Percentiles rank a stretch among this genome's conserved stretches.
Conservation (phyloP, 2,888 invertebrate species). For the Argyresthia albistria region DNA sequence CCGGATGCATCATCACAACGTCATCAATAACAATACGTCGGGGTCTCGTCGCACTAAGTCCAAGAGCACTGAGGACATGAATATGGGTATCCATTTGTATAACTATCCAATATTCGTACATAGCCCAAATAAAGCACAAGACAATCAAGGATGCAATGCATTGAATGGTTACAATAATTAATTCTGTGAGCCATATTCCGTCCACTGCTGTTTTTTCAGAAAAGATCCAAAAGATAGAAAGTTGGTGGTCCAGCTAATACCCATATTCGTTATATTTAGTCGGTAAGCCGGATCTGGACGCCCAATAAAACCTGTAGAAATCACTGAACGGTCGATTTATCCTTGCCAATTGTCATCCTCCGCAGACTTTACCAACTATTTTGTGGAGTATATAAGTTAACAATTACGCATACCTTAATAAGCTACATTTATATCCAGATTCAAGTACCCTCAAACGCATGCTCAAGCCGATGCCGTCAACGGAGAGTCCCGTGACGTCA, state of each 20-base stretch:
- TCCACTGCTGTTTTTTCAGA: too few relatives aligned
- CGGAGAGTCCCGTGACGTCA: slow-evolving; percentile 91
- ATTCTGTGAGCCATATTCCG: background rate
- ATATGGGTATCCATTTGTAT: slow-evolving; percentile 56
- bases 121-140: too few relatives aligned
- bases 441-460: slow-evolving; percentile 92
- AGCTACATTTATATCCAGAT: slow-evolving; percentile 66
- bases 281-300: too few relatives aligned
- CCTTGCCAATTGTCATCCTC: too few relatives aligned
- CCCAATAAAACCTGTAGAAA: too few relatives aligned
- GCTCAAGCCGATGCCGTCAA: slow-evolving; percentile 94
- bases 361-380: too few relatives aligned
- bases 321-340: too few relatives aligned
- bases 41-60: slow-evolving; percentile 81
- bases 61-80: slow-evolving; percentile 94
- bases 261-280: too few relatives aligned
- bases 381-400: background rate
- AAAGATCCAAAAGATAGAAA: too few relatives aligned
- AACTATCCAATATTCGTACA: background rate
- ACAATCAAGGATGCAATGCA: too few relatives aligned
- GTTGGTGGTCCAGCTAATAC: too few relatives aligned
- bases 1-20: slow-evolving; percentile 77
- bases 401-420: too few relatives aligned
- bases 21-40: slow-evolving; percentile 81
- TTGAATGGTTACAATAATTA: background rate